Evolutionary conservation across 35 echinoderm and acorn worm species (phyloP).

Genomic region (Ophioderma brevispina): DNA sequence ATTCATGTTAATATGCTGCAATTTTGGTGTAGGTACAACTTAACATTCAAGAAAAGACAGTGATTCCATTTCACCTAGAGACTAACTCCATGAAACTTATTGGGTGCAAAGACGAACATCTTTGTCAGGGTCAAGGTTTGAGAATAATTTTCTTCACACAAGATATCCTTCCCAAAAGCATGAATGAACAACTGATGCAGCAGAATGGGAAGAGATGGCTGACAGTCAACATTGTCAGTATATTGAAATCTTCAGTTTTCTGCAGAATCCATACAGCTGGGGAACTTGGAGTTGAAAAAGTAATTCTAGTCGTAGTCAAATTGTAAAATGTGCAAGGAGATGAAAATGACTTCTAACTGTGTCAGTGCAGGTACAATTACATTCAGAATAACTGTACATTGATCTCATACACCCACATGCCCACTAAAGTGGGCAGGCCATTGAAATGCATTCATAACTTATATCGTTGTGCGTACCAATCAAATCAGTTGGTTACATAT

Average conservation of each 20-base stretch:
- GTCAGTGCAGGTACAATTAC: no score
- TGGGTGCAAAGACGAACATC: slow-evolving; percentile 8
- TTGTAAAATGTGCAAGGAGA: no score
- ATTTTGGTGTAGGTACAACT: no score
- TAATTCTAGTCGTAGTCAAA: no score
- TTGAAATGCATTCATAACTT: no score
- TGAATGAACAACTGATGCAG: slow-evolving; percentile 55
- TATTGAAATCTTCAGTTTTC: slow-evolving; percentile 57
- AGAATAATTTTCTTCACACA: slow-evolving; percentile 9
- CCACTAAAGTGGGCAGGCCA: no score
- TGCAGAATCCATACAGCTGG: slow-evolving; percentile 79
- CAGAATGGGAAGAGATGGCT: background rate
- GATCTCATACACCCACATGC: no score
- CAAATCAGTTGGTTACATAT: no score
- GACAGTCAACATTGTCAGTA: slow-evolving; percentile 55
- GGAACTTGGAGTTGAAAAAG: slow-evolving; percentile 51
- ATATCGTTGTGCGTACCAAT: no score
- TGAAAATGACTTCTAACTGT: no score
- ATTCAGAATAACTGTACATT: no score
- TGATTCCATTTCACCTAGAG: background rate
- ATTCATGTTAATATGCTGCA: no score
- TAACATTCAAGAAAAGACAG: background rate
- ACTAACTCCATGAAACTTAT: slow-evolving; percentile 7
- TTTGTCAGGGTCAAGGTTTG: slow-evolving; percentile 30
- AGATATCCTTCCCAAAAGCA: slow-evolving; percentile 53